phyloP scores from a whole-genome alignment of 2,113 vertebrate genomes.

The Tetraodon nigroviridis region DNA sequence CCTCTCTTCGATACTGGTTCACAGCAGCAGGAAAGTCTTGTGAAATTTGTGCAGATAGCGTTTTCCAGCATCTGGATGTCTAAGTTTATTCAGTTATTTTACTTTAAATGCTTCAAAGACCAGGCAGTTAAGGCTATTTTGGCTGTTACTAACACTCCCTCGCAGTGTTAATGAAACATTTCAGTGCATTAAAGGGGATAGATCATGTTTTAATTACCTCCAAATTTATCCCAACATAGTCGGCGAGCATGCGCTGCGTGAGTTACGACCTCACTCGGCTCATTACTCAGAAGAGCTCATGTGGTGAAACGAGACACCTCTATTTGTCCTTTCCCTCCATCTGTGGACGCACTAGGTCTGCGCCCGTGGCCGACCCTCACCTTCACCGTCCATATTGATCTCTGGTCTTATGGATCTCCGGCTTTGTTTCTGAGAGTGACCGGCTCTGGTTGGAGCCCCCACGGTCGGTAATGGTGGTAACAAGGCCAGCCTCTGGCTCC shows the following conservation, averaged over 20 bases:
- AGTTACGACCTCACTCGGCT: background rate
- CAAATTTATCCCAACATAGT: conserved; percentile 43
- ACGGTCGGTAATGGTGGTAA: conserved; percentile 45
- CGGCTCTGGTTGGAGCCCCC: conserved; percentile 32
- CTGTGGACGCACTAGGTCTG: conserved; percentile 4
- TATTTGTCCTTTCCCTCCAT: conserved; percentile 17
- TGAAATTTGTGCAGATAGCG: background rate
- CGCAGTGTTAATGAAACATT: conserved; percentile 50
- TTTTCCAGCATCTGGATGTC: conserved; percentile 59
- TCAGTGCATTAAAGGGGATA: conserved; percentile 41
- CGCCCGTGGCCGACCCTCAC: conserved; percentile 15
- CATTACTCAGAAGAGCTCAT: conserved; percentile 7
- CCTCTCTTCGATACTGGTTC: too few relatives aligned
- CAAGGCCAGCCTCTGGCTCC: conserved; percentile 49
- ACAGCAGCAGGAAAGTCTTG: too few relatives aligned
- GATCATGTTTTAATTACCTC: conserved; percentile 62
- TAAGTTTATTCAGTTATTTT: conserved; percentile 57
- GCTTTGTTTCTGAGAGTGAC: conserved; percentile 44
- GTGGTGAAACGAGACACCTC: background rate
- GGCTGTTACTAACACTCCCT: conserved; percentile 49
- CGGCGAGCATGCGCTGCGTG: conserved; percentile 12
- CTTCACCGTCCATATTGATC: conserved; percentile 23
- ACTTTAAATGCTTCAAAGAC: conserved; percentile 44
- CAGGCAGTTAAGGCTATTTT: conserved; percentile 64
- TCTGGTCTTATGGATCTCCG: conserved; percentile 13